Percentiles rank a stretch among this genome's conserved stretches.
These are phyloP conservation scores for Montipora sp. DNA, from an alignment of 64 coral and sea anemone species.

Conservation along the genomic window DNA sequence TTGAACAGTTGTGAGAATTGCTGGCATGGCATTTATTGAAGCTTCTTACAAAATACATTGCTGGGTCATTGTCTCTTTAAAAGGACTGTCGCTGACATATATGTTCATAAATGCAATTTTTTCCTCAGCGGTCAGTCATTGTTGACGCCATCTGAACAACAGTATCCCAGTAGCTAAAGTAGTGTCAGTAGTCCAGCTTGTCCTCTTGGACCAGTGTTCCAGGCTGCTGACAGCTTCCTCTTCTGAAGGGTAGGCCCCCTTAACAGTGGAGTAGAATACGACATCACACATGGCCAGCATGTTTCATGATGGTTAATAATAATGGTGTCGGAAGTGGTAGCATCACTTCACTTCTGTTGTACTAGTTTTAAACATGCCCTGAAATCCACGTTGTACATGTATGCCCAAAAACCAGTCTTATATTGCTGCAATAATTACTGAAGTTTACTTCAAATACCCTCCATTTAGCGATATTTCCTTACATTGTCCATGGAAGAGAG, in stretches of 20 bases:
- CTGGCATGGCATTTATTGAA: too few species aligned
- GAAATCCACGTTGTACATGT: too few species aligned
- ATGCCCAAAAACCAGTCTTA: too few species aligned
- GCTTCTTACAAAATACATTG: too few species aligned
- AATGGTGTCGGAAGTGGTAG: background rate
- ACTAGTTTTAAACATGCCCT: too few species aligned
- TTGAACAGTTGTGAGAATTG: too few species aligned
- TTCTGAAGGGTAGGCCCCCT: constrained; percentile 26
- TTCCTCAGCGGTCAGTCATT: constrained; percentile 37
- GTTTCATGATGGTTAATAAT: constrained; percentile 40
- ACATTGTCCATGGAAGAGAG: too few species aligned
- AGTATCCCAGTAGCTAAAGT: constrained; percentile 6
- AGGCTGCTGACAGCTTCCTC: constrained; percentile 2
- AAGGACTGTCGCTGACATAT: background rate
- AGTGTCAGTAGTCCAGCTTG: constrained; percentile 21
- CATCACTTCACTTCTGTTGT: too few species aligned
- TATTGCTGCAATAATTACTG: too few species aligned
- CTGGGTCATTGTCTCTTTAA: background rate
- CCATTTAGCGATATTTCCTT: too few species aligned
- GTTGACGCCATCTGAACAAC: constrained; percentile 26
- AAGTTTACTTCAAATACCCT: too few species aligned
- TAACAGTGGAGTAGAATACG: constrained; percentile 21
- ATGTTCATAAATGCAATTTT: constrained; percentile 31
- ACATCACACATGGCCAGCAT: constrained; percentile 37
- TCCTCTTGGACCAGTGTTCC: constrained; percentile 25